These are phyloP conservation scores for Oppia nitens DNA, from an alignment of 1,140 invertebrate species.

Conservation along the genomic window DNA sequence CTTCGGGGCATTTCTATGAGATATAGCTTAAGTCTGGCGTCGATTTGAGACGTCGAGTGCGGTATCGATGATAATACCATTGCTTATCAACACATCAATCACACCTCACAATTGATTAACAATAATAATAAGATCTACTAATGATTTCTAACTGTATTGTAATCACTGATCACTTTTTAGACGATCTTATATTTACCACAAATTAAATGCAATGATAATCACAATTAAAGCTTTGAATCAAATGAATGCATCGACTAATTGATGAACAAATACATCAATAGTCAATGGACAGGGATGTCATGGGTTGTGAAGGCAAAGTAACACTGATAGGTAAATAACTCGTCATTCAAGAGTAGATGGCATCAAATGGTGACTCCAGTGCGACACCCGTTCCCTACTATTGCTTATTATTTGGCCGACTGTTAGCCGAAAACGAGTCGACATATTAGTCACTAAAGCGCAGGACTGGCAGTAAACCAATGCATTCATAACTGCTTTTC, in stretches of 20 bases:
- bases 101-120: background rate
- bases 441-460: background rate
- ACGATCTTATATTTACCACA: no score
- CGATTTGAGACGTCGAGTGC: slow-evolving; percentile 3
- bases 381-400: no score
- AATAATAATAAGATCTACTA: background rate
- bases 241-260: no score
- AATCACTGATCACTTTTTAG: background rate
- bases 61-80: slow-evolving; percentile 8
- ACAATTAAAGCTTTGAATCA: no score
- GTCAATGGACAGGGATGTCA: background rate
- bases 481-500: no score
- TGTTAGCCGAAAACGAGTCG: background rate
- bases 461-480: background rate
- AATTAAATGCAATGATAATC: no score
- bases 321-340: no score
- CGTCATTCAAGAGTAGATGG: no score
- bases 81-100: background rate
- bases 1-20: slow-evolving; percentile 4
- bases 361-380: background rate
- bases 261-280: no score
- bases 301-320: background rate
- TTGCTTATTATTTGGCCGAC: background rate
- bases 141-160: background rate
- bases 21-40: slow-evolving; percentile 2